Evolutionary conservation across 2,888 invertebrate species (phyloP), one percentile per base, ranked within the genome.

Genomic region (Tanaodytes sp.): DNA sequence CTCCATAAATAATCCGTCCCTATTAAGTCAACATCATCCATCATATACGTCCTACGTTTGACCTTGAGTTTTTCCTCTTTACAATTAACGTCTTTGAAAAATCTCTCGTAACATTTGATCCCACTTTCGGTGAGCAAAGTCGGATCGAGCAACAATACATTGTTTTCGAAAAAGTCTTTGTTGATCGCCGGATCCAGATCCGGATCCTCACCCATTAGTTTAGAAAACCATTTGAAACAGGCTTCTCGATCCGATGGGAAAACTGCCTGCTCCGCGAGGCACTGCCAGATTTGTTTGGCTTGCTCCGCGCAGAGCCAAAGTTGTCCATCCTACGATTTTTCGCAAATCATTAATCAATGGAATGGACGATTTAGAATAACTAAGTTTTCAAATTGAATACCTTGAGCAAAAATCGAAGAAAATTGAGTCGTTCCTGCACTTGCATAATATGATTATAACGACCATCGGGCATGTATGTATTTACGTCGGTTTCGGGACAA

Each of bases 171-270:
- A 87, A 98, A 98, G 85, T 96, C 95, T 83, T 93, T 91, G 80
- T 96, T 96, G 59, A 97, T 96, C 76, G 96, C 95, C 1, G 97
- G 97, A 86, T 98, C 98, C 55, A 98, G 87, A 85, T 98, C 98
- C 0, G 97, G 97, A 82, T 98, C 97, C 77, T 97, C 97, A 14
- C 95, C 95, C 96, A 96, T 96, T 31, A 96, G 86, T 86, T 97
- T 97, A 33, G 97, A 95, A 87, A 97, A 98, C 98, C 98, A 98
- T 79, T 95, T 94, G 86, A 98, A 98, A 86, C 98, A 97, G 27
- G 97, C 95, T 85, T 98, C 98, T 33, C 97, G 90, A 85, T 98
- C 98, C 1, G 93, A 91, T 11, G 92, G 89, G 84, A 96, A 97
- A 9, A 96, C 95, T 9, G 97, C 96, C 80, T 92, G 92, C 84